Percentiles rank a stretch among this genome's conserved stretches.
Evolutionary conservation across 2,113 vertebrate species (phyloP).

Genomic region (Paramormyrops kingsleyae): DNA sequence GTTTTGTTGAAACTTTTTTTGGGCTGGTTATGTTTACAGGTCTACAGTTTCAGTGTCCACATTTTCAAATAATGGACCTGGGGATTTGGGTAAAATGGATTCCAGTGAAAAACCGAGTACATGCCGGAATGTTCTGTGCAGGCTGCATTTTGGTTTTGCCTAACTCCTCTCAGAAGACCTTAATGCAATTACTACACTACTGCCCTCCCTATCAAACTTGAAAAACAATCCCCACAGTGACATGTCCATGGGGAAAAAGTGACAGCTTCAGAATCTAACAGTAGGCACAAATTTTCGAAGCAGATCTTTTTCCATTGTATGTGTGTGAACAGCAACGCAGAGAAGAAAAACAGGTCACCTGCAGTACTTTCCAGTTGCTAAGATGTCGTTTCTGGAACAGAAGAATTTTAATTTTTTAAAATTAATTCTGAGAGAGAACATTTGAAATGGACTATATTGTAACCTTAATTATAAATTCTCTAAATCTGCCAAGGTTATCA

Average conservation of each 20-base stretch:
- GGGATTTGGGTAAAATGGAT: neutral
- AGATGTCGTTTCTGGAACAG: neutral
- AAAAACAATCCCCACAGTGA: neutral
- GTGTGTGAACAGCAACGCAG: neutral
- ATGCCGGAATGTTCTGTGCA: neutral
- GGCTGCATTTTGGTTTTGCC: neutral
- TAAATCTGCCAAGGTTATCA: neutral
- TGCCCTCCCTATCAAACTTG: neutral
- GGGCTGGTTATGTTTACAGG: neutral
- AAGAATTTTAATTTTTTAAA: neutral
- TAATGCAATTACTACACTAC: neutral
- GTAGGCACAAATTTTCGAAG: conserved; percentile 5
- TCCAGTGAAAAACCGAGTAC: neutral
- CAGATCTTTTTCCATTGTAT: conserved; percentile 31
- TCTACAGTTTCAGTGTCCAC: neutral
- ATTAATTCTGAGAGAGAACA: neutral
- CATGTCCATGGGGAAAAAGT: neutral
- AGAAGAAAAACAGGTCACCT: conserved; percentile 30
- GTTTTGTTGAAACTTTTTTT: neutral
- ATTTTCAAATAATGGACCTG: neutral
- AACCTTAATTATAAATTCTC: neutral
- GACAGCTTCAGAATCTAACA: conserved; percentile 10
- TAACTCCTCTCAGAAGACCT: neutral
- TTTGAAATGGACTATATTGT: neutral
- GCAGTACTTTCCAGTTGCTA: conserved; percentile 27